Base-by-base conservation (phyloP, 2,113 vertebrate genomes). In the Hippocampus guttulatus region DNA sequence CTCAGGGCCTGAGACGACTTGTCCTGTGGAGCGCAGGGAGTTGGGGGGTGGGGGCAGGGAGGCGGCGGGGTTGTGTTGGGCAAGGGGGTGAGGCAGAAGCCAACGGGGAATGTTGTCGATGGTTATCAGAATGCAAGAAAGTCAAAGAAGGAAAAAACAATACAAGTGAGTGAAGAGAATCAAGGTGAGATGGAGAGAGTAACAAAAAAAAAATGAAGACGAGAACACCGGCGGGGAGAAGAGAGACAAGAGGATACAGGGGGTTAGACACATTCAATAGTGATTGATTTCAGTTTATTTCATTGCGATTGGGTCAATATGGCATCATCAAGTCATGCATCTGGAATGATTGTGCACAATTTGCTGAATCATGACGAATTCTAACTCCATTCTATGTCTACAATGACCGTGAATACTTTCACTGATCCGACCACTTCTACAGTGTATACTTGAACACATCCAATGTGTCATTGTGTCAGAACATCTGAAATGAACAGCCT, bases 1-100 rank as follows among this genome's bases (percentile, higher is more conserved):
- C 97, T 99, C 88, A 99, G 94, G 83, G 97, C 97, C 92, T 98
- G 98, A 63, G 97, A 93, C 0, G 92, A 99, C 95, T 99, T 99
- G 95, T 99, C 97, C 97, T 99, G 90, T 77, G 90, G 78, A 93
- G 93, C 71, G 73, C 77, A 58, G 70, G 66, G 66, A 58, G 70
- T 61, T 65, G 66, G 0, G 23, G 33, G 33, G 3, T 0, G 30
- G 30, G 30, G 30, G 30, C 33, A 38, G 33, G 33, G 33, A 38
- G 33, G 33, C 33, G 33, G 33, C 1, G 27, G 55, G 71, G 18
- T 45, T 67, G 61, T 21, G 16, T 6, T 14, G 40, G 54, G 18
- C 8, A 8, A 15, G 74, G 43, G 51, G 41, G 10, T 8, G 33
- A 23, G 40, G 33, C 5, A 8, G 52, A 68, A 20, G 25, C 7